These are phyloP conservation scores for Phenganax stokvisi DNA, from an alignment of 92 coral and sea anemone genomes.

Conservation along the genomic window DNA sequence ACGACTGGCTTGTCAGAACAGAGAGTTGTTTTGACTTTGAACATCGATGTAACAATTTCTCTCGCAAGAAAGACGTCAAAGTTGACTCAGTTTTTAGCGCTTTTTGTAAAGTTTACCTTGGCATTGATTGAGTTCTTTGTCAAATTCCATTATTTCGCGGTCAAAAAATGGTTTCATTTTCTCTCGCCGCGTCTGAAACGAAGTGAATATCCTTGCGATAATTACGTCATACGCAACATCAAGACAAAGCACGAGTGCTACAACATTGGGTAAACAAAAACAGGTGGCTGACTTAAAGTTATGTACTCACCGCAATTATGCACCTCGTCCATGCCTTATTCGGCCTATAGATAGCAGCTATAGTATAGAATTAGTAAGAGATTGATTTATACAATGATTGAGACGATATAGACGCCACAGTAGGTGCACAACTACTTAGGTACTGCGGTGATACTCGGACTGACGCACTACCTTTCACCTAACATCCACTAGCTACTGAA, in stretches of 20 bases:
- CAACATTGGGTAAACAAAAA: conserved; percentile 46
- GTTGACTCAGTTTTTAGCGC: conserved; percentile 24
- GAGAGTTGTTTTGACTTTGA: too few species aligned
- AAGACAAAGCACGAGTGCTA: not conserved
- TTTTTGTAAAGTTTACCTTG: conserved; percentile 63
- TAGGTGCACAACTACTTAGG: too few species aligned
- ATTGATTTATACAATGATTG: too few species aligned
- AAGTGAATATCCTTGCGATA: not conserved
- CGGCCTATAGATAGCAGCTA: too few species aligned
- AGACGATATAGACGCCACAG: too few species aligned
- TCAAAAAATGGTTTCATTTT: conserved; percentile 54
- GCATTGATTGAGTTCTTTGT: conserved; percentile 61
- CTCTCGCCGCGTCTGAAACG: conserved; percentile 60
- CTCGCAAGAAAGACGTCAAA: too few species aligned
- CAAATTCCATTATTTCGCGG: conserved; percentile 55
- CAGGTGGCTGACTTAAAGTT: not conserved
- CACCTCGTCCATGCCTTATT: not conserved
- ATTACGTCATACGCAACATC: not conserved
- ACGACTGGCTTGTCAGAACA: too few species aligned
- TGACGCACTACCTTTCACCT: too few species aligned
- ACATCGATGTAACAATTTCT: too few species aligned
- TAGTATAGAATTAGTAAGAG: too few species aligned
- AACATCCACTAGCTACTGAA: too few species aligned
- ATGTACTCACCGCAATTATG: not conserved
- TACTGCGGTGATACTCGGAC: too few species aligned